Evolutionary conservation across 2,113 vertebrate species (phyloP), one percentile per base, ranked within the genome.

Genomic region (Burhinus oedicnemus): DNA sequence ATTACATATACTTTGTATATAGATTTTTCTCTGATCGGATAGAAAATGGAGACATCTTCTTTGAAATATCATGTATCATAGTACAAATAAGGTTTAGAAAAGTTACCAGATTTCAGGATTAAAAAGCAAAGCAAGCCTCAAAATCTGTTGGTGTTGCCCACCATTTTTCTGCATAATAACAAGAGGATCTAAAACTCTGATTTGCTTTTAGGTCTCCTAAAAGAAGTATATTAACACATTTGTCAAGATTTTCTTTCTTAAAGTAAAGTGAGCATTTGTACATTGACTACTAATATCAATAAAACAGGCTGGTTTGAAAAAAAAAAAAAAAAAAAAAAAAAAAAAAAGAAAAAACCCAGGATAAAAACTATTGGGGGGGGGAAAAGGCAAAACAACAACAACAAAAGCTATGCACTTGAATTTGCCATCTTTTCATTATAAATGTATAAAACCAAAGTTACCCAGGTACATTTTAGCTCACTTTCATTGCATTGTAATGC

Each of bases 281-380:
- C 8, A 40, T 18, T 75, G 34, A 34, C 42, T 66, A 13, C 7
- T 55, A 45, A 65, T n/a, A 71, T 4, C 13, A 77, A 47, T 32
- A 42, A 86, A 75, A 27, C 3, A n/a, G 8, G 0, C 3, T 44
- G 6, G 3, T 69, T 34, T 1, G 19, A 12, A 11, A 22, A 25
- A 8, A 18, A 29, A 29, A 25, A 12, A 11, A 22, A 25, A 8
- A 18, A 29, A 29, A 29, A 20, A 20, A 4, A 10, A 20, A 21
- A 5, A 9, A 22, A 5, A 38, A 34, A 26, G 27, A 30, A 17
- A 26, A 25, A 16, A 3, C 3, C 19, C 19, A 36, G 3, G 68
- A 38, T 44, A 60, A 44, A 84, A 78, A 45, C 3, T 25, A 0
- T 4, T 26, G 0, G 1, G 6, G 12, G 40, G 1, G 4, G 1